Evolutionary conservation across 2,888 invertebrate genomes (phyloP), one percentile per base, ranked within the genome.

Genomic region (Antitype chi): DNA sequence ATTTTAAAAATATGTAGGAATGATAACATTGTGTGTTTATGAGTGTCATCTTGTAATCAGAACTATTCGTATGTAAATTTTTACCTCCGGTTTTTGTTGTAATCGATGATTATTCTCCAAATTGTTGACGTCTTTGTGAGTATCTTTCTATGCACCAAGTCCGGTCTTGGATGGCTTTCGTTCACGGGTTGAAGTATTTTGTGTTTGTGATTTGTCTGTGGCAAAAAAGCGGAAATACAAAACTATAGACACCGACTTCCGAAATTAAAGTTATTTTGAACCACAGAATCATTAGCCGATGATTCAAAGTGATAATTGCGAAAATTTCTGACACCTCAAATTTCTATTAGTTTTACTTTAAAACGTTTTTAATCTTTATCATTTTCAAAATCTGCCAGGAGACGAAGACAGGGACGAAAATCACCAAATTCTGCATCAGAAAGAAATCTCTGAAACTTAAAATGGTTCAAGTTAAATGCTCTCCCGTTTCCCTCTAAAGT

Each of bases 401-500:
- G n/a, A 25, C 9, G 23, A 53, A 25, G 25, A 53, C 6, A 25
- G 11, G 15, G 28, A 25, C 11, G 11, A 9, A 57, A 78, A 52
- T 64, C 11, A 20, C 17, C 52, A 17, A 49, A 67, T 25, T 13
- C 20, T 38, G 38, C 25, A 32, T 63, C 3, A 15, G 80, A 67
- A 80, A 63, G 23, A 78, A n/a, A 43, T 62, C 47, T 47, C 1
- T 8, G 1, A 23, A 32, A 60, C 32, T 81, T 70, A 84, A 89
- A 88, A 88, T 83, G 68, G 64, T 73, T 59, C 63, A 88, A 88
- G 82, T 84, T 85, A 89, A 88, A 85, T 78, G 81, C 79, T 82
- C 82, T 70, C 69, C 70, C 79, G 84, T 84, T 90, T 90, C 88
- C 85, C 81, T 84, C 78, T 81, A 78, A 89, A 90, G 88, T 91